Conservation (phyloP, 2,113 vertebrate species). For the Condylura cristata region DNA sequence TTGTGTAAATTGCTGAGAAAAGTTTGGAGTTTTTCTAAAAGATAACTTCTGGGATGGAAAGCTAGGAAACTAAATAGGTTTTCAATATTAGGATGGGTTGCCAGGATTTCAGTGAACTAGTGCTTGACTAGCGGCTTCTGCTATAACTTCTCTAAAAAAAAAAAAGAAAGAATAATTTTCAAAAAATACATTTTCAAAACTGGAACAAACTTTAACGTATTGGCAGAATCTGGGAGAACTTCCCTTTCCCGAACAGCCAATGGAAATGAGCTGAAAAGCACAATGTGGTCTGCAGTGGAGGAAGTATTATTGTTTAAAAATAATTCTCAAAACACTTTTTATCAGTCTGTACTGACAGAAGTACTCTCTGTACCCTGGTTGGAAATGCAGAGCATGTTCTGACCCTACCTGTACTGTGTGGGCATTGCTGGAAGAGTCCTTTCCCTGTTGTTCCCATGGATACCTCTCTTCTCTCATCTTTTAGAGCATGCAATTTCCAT, state of each 20-base stretch:
- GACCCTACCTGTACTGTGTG: background rate
- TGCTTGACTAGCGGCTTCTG: background rate
- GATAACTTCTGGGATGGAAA: background rate
- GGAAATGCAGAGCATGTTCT: background rate
- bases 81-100: background rate
- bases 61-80: background rate
- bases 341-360: background rate
- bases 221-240: background rate
- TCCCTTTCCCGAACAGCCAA: background rate
- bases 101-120: slow-evolving; percentile 14
- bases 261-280: slow-evolving; percentile 18
- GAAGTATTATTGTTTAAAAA: slow-evolving; percentile 33
- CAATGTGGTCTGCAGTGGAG: background rate
- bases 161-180: background rate
- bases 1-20: background rate
- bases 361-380: background rate
- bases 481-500: background rate
- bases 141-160: background rate
- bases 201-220: background rate
- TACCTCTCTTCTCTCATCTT: background rate
- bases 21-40: background rate
- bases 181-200: background rate
- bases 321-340: background rate
- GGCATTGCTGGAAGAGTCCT: background rate
- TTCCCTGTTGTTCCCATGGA: background rate